phyloP scores from a whole-genome alignment of 1,140 invertebrate genomes.

The Phocides pigmalion region DNA sequence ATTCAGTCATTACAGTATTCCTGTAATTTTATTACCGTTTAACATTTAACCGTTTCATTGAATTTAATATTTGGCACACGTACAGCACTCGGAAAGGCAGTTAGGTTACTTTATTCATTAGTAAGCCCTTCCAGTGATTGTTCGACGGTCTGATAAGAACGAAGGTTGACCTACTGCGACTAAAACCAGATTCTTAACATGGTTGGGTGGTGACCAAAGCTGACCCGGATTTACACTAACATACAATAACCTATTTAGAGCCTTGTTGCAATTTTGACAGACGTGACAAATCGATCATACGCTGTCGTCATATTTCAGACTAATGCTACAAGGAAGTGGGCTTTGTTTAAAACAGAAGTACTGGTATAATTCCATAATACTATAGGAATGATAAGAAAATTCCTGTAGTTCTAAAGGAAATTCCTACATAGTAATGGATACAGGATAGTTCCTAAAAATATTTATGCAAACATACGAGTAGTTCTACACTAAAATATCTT shows the following conservation, averaged over 20 bases:
- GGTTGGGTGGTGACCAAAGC: slow-evolving; percentile 20
- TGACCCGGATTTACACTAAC: slow-evolving; percentile 21
- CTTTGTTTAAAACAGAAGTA: too few relatives aligned
- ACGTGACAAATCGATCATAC: neutral
- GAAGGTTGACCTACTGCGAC: slow-evolving; percentile 22
- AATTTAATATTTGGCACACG: neutral
- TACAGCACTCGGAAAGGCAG: neutral
- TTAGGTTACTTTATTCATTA: neutral
- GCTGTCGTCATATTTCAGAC: neutral
- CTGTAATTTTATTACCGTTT: too few relatives aligned
- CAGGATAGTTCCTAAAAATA: too few relatives aligned
- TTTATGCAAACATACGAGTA: too few relatives aligned
- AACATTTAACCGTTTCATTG: too few relatives aligned
- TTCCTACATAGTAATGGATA: too few relatives aligned
- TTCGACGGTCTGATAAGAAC: slow-evolving; percentile 14
- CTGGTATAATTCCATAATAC: too few relatives aligned
- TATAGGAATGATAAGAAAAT: too few relatives aligned
- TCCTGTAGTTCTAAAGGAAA: too few relatives aligned
- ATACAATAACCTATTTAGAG: neutral
- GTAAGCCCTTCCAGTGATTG: slow-evolving; percentile 22
- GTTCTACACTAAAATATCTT: too few relatives aligned
- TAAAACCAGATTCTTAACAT: slow-evolving; percentile 30
- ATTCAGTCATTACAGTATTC: too few relatives aligned
- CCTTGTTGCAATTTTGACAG: neutral
- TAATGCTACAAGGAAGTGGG: too few relatives aligned